Conservation (phyloP, 2,113 vertebrate species). For the Brachyhypopomus gauderio region DNA sequence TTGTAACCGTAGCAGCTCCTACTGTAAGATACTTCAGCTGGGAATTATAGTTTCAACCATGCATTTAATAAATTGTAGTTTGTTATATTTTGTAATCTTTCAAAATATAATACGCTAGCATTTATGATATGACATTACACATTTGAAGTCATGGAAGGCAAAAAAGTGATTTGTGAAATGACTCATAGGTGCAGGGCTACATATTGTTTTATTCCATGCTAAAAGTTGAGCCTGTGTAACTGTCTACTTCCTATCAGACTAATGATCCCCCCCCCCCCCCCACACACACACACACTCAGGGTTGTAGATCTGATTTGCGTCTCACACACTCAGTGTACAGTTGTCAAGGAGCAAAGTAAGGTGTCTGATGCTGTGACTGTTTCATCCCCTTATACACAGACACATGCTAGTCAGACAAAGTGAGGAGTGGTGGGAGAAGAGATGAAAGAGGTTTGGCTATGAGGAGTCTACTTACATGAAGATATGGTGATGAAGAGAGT, state of each 20-base stretch:
- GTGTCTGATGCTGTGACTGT: slow-evolving; percentile 51
- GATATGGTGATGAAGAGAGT: neutral
- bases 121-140: neutral
- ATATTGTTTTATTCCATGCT: neutral
- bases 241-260: slow-evolving; percentile 14
- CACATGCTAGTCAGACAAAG: slow-evolving; percentile 37
- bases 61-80: neutral
- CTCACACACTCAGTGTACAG: slow-evolving; percentile 43
- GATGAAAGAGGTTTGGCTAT: slow-evolving; percentile 19
- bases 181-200: neutral
- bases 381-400: slow-evolving; percentile 34
- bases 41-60: slow-evolving; percentile 3
- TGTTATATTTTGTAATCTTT: neutral
- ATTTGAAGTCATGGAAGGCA: neutral
- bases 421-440: slow-evolving; percentile 34
- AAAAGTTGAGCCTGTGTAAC: slow-evolving; percentile 5
- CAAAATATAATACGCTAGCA: neutral
- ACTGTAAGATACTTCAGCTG: neutral
- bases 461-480: slow-evolving; percentile 33
- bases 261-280: slow-evolving; percentile 24
- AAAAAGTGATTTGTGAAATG: neutral
- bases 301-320: slow-evolving; percentile 42
- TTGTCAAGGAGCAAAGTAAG: slow-evolving; percentile 53
- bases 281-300: neutral
- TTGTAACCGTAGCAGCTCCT: slow-evolving; percentile 7